Base-by-base conservation (phyloP, 2,888 invertebrate species). In the Mechanitis mazaeus region DNA sequence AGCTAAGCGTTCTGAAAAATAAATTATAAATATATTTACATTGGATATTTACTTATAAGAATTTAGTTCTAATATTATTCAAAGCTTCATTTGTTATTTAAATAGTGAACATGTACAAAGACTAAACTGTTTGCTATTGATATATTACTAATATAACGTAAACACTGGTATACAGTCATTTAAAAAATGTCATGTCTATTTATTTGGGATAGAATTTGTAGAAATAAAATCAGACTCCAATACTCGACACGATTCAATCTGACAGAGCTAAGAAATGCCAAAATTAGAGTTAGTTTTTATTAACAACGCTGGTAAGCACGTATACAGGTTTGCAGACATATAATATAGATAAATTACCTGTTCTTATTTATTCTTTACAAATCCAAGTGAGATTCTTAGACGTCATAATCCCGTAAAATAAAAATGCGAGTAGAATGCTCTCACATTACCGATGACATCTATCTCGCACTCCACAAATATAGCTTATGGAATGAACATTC, bases 391-490 rank as follows among this genome's bases (percentile, higher is more conserved):
- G 75, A 80, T 76, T 76, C 76, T 78, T 75, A 83, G 79, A 84
- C 80, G 82, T 84, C 85, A 82, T 84, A 84, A 75, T 87, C 81
- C 71, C 78, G 77, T 80, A 84, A 85, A 86, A 84, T 86, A 82
- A 79, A 82, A 84, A 81, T 80, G 81, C 76, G 83, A 75, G 80
- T 76, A 70, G 75, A 81, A 79, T 83, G 85, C 89, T 87, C 90
- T 90, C 90, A 90, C 90, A 90, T 89, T 88, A 88, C 88, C 85
- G 81, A 87, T 88, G 89, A 88, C 89, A 87, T 87, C 83, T 86
- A 85, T 85, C 79, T 78, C 74, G 70, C 72, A 80, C 77, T 77
- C 75, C 75, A 81, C 78, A 76, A 79, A 71, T 72, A 75, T 72
- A 65, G 71, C 76, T 76, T 67, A 69, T 65, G 75, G 68, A 68